Base-by-base conservation (phyloP, 2,113 vertebrate genomes). In the Elgaria multicarinata region DNA sequence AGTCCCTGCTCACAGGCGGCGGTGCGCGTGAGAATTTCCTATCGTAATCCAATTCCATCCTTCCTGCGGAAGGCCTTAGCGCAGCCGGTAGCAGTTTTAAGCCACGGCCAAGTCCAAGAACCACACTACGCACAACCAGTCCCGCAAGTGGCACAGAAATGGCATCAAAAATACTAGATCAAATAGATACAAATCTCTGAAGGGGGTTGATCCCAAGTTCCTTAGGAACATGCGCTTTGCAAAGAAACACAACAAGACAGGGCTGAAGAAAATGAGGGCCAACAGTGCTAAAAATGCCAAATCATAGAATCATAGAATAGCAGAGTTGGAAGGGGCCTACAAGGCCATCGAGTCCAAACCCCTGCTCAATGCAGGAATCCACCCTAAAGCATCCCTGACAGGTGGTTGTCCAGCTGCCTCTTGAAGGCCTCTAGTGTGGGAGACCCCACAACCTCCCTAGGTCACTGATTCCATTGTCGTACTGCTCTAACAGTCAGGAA, bases 61-160 rank as follows among this genome's bases (percentile, higher is more conserved):
- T 36, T 2, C 7, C 0, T 1, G 6, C 2, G 26, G 0, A 10
- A 3, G 5, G 42, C 10, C 18, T 20, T 13, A 33, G 28, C 1
- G 36, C 6, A 28, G n/a, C 26, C 2, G 20, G 28, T 0, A 14
- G 4, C 1, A 0, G 97, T 97, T 96, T 95, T 80, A 87, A 79
- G 88, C 87, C 89, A 99, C 99, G 99, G 99, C 99, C 46, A 99
- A 99, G 98, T 99, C 99, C 18, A 99, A 99, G 98, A 99, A 99
- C 95, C 99, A 99, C 97, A 99, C 99, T 92, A 98, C 98, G 74
- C 99, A 99, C 97, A 99, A 99, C 96, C 99, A 99, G 91, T 99
- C 99, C 74, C 98, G 99, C 66, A 99, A 99, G 94, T 98, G 98
- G 98, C 99, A 99, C 96, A 98, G 99, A 93, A 99, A 99, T 77